These are phyloP conservation scores for Rhadinocentrus ornatus DNA, from an alignment of 2,797 vertebrate species.

Conservation along the genomic window DNA sequence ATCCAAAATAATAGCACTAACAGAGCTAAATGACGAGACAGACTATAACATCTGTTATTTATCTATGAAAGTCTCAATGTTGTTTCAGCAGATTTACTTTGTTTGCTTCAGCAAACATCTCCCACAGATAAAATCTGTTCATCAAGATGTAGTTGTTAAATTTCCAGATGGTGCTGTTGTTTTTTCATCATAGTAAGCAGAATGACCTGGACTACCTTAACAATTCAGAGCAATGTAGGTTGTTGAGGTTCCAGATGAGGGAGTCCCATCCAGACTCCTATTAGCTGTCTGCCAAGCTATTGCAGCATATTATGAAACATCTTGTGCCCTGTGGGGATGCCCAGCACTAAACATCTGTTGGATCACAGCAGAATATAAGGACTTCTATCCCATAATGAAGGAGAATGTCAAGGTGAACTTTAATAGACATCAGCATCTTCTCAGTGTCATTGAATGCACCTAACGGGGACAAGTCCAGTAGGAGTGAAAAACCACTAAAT, in stretches of 20 bases:
- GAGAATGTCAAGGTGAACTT: conserved; percentile 41
- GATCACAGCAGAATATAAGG: conserved; percentile 84
- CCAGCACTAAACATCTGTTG: conserved; percentile 87
- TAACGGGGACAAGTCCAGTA: background rate
- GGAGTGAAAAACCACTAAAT: background rate
- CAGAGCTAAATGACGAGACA: background rate
- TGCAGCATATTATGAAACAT: conserved; percentile 88
- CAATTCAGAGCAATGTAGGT: conserved; percentile 85
- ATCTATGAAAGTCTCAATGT: conserved; percentile 9
- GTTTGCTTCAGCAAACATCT: conserved; percentile 69
- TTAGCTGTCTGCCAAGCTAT: conserved; percentile 90
- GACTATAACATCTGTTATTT: conserved; percentile 21
- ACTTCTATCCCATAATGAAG: conserved; percentile 82
- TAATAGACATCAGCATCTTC: background rate
- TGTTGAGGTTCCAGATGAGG: conserved; percentile 88
- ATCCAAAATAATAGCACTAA: background rate
- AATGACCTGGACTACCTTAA: conserved; percentile 85
- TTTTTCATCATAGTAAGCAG: conserved; percentile 49
- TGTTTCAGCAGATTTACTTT: background rate
- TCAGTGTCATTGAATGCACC: background rate
- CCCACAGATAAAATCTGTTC: conserved; percentile 36
- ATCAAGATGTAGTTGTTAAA: conserved; percentile 15
- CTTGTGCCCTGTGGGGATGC: conserved; percentile 83
- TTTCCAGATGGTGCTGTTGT: conserved; percentile 49
- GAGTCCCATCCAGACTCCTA: conserved; percentile 87